Conservation (phyloP, 53 echinoderm and acorn worm genomes). For the Echinarachnius parma region DNA sequence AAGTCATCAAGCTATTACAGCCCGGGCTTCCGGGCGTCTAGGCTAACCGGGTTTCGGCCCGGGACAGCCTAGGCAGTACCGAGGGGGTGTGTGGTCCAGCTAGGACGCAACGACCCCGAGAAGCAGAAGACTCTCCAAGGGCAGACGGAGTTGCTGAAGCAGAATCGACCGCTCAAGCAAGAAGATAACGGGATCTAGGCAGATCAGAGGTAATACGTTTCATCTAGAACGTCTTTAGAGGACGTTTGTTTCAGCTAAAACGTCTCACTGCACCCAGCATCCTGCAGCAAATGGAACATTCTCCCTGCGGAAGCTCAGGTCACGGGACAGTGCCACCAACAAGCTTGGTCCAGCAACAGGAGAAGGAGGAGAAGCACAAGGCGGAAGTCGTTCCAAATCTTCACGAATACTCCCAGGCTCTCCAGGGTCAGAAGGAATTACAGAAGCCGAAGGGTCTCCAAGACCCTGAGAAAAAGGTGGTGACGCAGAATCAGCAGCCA, state of each 20-base stretch:
- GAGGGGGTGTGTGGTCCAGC: background rate
- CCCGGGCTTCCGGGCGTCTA: slow-evolving; percentile 35
- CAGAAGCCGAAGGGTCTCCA: background rate
- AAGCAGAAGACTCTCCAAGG: too few species aligned
- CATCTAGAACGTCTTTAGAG: too few species aligned
- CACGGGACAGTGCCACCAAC: slow-evolving; percentile 25
- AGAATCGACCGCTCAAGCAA: too few species aligned
- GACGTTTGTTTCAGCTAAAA: too few species aligned
- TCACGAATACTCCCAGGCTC: background rate
- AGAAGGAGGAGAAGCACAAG: background rate
- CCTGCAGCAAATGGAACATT: slow-evolving; percentile 29
- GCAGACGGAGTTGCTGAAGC: too few species aligned
- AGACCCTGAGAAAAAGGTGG: background rate
- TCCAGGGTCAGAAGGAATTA: background rate
- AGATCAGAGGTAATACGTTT: too few species aligned
- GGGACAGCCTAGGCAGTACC: slow-evolving; percentile 31
- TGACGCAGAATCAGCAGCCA: background rate
- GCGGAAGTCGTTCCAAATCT: slow-evolving; percentile 1
- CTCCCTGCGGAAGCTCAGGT: slow-evolving; percentile 20
- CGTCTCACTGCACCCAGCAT: too few species aligned
- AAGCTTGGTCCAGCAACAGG: background rate
- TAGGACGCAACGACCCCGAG: too few species aligned
- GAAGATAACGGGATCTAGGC: too few species aligned
- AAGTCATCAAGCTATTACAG: slow-evolving; percentile 15
- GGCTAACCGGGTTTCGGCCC: slow-evolving; percentile 42